Conservation (phyloP, 2,797 vertebrate genomes). For the Scolopax rusticola region DNA sequence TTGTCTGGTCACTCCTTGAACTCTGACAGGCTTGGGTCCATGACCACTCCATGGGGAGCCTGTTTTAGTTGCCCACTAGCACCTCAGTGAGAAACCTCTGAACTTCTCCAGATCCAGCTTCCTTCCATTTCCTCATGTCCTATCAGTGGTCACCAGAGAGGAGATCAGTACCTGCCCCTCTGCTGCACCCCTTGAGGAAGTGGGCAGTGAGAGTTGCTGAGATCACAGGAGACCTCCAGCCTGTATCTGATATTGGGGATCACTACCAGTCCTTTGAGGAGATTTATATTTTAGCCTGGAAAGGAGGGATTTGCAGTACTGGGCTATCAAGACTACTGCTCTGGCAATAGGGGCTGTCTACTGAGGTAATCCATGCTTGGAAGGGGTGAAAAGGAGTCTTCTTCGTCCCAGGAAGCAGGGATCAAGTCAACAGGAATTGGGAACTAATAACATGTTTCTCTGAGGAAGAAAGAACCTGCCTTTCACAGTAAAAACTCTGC, state of each 20-base stretch:
- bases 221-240: background rate
- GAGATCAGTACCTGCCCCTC: background rate
- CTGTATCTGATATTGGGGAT: background rate
- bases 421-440: background rate
- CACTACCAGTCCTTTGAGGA: background rate
- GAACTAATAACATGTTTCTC: background rate
- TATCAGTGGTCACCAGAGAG: background rate
- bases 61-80: background rate
- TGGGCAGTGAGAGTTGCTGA: background rate
- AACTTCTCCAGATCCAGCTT: background rate
- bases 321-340: background rate
- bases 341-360: background rate
- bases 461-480: background rate
- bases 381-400: background rate
- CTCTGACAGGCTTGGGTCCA: background rate
- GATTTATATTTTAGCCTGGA: background rate
- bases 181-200: background rate
- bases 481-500: background rate
- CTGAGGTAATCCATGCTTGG: background rate
- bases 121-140: background rate
- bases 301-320: background rate
- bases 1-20: background rate
- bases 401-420: background rate
- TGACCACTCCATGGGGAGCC: background rate
- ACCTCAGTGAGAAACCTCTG: background rate